These are phyloP conservation scores for Halichondria panicea DNA, from an alignment of 37 sponge, comb jelly and placozoan genomes.

Conservation along the genomic window DNA sequence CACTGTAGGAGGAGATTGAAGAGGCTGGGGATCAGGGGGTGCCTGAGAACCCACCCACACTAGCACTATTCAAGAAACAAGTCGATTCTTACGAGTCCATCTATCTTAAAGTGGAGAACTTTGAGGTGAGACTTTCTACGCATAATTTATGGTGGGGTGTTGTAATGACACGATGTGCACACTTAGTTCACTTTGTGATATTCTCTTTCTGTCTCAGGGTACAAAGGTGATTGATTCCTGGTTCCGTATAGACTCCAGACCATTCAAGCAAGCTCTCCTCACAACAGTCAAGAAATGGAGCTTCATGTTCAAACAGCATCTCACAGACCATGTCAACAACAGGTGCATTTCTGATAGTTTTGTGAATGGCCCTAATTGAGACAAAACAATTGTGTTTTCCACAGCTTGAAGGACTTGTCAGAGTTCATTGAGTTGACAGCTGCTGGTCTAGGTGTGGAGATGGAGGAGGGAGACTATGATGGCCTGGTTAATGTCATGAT, in stretches of 20 bases:
- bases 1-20: conserved; percentile 27
- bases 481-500: conserved; percentile 84
- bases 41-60: conserved; percentile 90
- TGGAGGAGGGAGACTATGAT: conserved; percentile 94
- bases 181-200: conserved; percentile 5
- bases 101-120: conserved; percentile 77
- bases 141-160: neutral
- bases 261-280: conserved; percentile 95
- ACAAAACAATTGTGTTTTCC: neutral
- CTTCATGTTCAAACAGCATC: conserved; percentile 96
- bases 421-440: conserved; percentile 74
- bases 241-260: conserved; percentile 90
- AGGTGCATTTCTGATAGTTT: conserved; percentile 35
- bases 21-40: conserved; percentile 90
- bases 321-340: conserved; percentile 88
- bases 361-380: neutral
- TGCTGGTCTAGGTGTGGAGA: conserved; percentile 54
- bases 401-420: conserved; percentile 74
- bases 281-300: conserved; percentile 97
- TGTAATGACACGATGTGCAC: too few species aligned
- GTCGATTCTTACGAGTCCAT: conserved; percentile 59
- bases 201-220: conserved; percentile 1
- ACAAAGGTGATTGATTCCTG: conserved; percentile 80
- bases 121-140: conserved; percentile 37
- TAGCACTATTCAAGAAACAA: conserved; percentile 85